phyloP scores from a whole-genome alignment of 2,113 vertebrate genomes.

The Gadus macrocephalus region DNA sequence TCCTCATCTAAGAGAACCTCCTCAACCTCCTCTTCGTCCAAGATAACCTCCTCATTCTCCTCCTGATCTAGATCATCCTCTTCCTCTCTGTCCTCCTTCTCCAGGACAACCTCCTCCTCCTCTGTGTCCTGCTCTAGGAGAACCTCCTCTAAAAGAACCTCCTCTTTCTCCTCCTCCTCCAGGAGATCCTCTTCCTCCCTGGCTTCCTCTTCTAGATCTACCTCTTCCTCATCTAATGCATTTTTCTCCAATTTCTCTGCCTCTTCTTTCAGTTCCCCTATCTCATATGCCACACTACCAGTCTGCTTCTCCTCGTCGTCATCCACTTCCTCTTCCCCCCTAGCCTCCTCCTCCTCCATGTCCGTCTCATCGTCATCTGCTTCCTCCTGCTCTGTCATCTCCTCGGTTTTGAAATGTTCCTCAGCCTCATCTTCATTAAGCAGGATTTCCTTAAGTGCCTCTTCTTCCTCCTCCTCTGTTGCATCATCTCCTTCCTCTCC shows the following conservation, averaged over 20 bases:
- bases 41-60: not conserved
- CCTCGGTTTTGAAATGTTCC: not conserved
- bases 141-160: not conserved
- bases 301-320: conserved; percentile 6
- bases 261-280: not conserved
- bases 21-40: not conserved
- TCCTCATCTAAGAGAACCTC: not conserved
- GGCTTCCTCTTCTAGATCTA: not conserved
- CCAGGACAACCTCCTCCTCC: not conserved
- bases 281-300: not conserved
- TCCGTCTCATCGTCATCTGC: not conserved
- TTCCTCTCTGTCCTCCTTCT: conserved; percentile 2
- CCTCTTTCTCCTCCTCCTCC: conserved; percentile 1
- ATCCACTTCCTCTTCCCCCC: not conserved
- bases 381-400: not conserved
- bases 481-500: not conserved
- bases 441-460: not conserved
- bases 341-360: conserved; percentile 6
- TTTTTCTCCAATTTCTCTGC: conserved; percentile 8
- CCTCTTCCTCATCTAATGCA: not conserved
- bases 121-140: not conserved
- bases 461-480: not conserved
- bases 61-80: not conserved
- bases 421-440: not conserved
- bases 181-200: not conserved